These are phyloP conservation scores for Eilema caniola DNA, from an alignment of 2,888 invertebrate species.

Conservation along the genomic window DNA sequence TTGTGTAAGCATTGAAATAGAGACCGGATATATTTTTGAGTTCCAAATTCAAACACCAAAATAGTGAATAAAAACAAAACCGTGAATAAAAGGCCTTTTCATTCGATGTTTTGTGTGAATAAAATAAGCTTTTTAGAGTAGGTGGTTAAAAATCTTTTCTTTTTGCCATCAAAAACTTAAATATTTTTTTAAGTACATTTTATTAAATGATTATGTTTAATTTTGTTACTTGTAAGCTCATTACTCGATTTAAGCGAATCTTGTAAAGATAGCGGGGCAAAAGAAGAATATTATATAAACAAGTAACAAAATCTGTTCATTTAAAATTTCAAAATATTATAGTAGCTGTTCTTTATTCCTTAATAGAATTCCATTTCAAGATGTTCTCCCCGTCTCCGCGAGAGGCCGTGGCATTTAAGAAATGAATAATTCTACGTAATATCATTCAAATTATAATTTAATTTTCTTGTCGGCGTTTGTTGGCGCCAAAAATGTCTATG, in stretches of 20 bases:
- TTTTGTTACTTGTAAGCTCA: not conserved
- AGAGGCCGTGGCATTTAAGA: constrained; percentile 22
- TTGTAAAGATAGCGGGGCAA: not conserved
- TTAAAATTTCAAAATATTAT: constrained; percentile 28
- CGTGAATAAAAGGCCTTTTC: too few relatives aligned
- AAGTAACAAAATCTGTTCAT: constrained; percentile 5
- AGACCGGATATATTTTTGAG: too few relatives aligned
- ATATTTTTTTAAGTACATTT: too few relatives aligned
- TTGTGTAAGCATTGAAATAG: too few relatives aligned
- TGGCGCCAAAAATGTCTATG: constrained; percentile 14
- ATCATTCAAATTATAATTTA: constrained; percentile 37
- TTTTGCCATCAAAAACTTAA: too few relatives aligned
- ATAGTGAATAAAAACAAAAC: too few relatives aligned
- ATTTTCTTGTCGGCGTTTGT: constrained; percentile 31
- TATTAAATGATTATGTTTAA: not conserved
- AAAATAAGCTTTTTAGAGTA: too few relatives aligned
- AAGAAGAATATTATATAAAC: not conserved
- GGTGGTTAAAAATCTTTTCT: too few relatives aligned
- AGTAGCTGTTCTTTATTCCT: constrained; percentile 6
- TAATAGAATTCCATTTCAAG: constrained; percentile 36
- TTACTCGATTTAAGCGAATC: not conserved
- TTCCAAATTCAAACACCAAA: too few relatives aligned
- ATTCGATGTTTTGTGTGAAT: too few relatives aligned
- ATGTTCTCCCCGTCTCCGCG: constrained; percentile 21
- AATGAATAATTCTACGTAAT: constrained; percentile 38